Evolutionary conservation across 2,113 vertebrate species (phyloP).

Genomic region (Plecotus auritus): DNA sequence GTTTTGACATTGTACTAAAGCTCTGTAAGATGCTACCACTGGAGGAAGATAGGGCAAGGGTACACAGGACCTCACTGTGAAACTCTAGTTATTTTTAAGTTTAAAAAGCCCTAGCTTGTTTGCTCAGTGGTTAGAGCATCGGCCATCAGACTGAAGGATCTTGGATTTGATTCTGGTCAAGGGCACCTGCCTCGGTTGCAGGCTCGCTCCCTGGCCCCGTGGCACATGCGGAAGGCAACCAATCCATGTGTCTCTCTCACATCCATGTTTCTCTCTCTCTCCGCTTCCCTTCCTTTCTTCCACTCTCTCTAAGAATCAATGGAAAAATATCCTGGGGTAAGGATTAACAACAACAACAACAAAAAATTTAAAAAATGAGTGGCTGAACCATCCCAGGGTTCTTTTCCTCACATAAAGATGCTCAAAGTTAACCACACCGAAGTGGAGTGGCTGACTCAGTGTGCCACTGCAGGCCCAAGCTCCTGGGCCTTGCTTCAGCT

Average conservation of each 20-base stretch:
- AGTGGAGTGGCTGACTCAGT: not conserved
- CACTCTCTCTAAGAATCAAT: too few species aligned
- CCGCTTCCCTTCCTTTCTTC: too few species aligned
- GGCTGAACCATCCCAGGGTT: not conserved
- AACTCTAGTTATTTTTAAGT: not conserved
- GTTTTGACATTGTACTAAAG: not conserved
- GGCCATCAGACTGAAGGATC: too few species aligned
- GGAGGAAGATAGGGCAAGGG: not conserved
- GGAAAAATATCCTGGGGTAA: too few species aligned
- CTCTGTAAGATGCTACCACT: not conserved
- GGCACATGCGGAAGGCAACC: too few species aligned
- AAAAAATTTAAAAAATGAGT: not conserved
- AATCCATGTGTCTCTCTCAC: too few species aligned
- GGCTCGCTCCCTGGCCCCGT: too few species aligned
- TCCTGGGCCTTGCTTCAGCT: not conserved
- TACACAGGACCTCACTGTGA: not conserved
- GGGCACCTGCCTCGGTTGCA: too few species aligned
- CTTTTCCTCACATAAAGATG: not conserved
- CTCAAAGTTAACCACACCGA: not conserved
- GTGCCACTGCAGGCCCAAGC: not conserved
- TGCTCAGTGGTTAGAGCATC: too few species aligned
- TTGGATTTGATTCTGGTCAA: too few species aligned
- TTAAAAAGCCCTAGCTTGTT: not conserved
- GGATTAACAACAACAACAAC: too few species aligned
- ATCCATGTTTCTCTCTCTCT: too few species aligned